Percentiles rank a stretch among this genome's conserved stretches.
Evolutionary conservation across 2,888 invertebrate genomes (phyloP).

Genomic region (Rhyacophila evoluta): DNA sequence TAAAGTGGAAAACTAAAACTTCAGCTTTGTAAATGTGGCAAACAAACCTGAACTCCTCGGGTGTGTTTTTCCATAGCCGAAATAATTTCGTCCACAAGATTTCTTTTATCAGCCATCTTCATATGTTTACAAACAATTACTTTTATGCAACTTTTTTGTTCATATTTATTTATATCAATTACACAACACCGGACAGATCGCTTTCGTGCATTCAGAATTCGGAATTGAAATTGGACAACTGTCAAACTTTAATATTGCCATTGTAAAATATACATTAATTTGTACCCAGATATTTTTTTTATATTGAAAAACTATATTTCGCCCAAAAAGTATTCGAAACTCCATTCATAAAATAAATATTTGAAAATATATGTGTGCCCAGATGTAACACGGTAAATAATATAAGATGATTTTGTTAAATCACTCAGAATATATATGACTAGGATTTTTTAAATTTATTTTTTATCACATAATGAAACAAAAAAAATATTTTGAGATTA

Average conservation of each 20-base stretch:
- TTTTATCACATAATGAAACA: too few species aligned
- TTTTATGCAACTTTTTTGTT: slow-evolving; percentile 27
- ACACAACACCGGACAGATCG: slow-evolving; percentile 41
- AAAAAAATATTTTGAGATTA: too few species aligned
- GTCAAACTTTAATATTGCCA: slow-evolving; percentile 25
- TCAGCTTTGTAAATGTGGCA: neutral
- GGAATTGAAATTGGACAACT: neutral
- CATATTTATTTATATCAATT: slow-evolving; percentile 52
- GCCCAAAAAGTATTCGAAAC: too few species aligned
- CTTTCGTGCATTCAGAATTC: neutral
- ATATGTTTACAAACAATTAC: neutral
- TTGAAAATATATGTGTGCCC: too few species aligned
- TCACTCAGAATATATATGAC: too few species aligned
- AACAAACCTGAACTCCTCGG: slow-evolving; percentile 45
- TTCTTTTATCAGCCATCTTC: slow-evolving; percentile 39
- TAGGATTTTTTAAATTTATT: too few species aligned
- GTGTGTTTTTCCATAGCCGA: slow-evolving; percentile 46
- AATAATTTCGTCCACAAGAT: slow-evolving; percentile 29
- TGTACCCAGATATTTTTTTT: too few species aligned
- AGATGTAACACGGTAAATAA: too few species aligned
- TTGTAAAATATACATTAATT: too few species aligned
- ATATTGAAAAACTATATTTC: too few species aligned
- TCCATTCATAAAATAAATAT: too few species aligned
- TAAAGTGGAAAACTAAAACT: neutral
- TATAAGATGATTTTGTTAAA: too few species aligned